phyloP scores from a whole-genome alignment of 30 jellyfish, hydroid and myxozoan genomes.

The Aurelia sp. region DNA sequence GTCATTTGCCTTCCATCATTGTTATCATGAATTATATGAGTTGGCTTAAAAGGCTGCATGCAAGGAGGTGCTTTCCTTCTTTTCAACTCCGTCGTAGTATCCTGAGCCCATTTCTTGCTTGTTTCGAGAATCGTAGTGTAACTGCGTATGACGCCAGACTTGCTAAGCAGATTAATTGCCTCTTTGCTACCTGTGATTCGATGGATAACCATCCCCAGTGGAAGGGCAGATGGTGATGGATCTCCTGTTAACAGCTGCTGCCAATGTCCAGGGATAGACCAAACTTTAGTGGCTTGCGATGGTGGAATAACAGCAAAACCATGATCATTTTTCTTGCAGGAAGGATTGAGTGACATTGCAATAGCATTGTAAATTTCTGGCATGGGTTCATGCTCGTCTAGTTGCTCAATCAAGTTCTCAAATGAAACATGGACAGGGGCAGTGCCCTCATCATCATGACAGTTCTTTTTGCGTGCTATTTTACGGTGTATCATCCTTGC shows the following conservation, averaged over 20 bases:
- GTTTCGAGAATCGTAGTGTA: slow-evolving; percentile 46
- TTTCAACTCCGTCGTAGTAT: slow-evolving; percentile 44
- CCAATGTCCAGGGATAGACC: slow-evolving; percentile 54
- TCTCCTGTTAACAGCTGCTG: slow-evolving; percentile 49
- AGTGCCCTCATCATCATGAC: slow-evolving; percentile 57
- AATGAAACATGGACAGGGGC: slow-evolving; percentile 28
- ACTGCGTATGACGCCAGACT: slow-evolving; percentile 58
- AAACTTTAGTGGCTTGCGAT: slow-evolving; percentile 58
- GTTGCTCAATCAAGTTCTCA: slow-evolving; percentile 51
- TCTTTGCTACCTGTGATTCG: slow-evolving; percentile 36
- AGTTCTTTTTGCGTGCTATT: slow-evolving; percentile 53
- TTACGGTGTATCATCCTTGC: slow-evolving; percentile 61
- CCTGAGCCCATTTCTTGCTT: slow-evolving; percentile 64
- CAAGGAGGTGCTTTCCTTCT: slow-evolving; percentile 57
- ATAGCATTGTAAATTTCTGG: slow-evolving; percentile 47
- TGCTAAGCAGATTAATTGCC: slow-evolving; percentile 50
- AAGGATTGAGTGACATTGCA: slow-evolving; percentile 62
- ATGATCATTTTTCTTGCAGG: slow-evolving; percentile 46
- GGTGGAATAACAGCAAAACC: slow-evolving; percentile 57
- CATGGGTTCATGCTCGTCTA: slow-evolving; percentile 59
- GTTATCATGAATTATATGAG: slow-evolving; percentile 55
- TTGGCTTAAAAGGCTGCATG: slow-evolving; percentile 62
- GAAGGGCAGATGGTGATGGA: slow-evolving; percentile 64
- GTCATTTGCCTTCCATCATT: slow-evolving; percentile 70
- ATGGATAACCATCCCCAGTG: slow-evolving; percentile 56